Percentiles rank a stretch among this genome's conserved stretches.
Conservation (phyloP, 1,140 invertebrate genomes). For the Aradophagus sp. region DNA sequence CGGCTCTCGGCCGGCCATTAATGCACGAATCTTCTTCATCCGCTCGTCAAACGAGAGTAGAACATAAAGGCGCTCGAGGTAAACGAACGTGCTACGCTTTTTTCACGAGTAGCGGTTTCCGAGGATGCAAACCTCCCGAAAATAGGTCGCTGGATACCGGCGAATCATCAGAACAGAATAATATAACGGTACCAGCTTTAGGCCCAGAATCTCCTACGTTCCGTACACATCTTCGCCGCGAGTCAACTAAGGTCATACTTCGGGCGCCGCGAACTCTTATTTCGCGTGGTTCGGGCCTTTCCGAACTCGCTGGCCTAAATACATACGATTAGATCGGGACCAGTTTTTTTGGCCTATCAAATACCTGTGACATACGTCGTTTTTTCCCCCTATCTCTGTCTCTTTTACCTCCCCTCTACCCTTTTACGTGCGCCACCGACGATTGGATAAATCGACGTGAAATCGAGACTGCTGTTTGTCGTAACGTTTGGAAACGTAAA, state of each 20-base stretch:
- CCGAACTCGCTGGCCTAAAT: constrained; percentile 45
- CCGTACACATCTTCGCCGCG: constrained; percentile 34
- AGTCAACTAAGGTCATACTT: constrained; percentile 54
- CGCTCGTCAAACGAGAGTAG: constrained; percentile 31
- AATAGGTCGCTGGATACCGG: constrained; percentile 52
- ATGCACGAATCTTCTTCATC: constrained; percentile 25
- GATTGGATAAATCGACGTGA: constrained; percentile 30
- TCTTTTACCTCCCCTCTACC: no score
- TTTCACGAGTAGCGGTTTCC: constrained; percentile 51
- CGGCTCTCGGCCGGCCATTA: constrained; percentile 26
- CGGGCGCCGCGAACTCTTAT: constrained; percentile 47
- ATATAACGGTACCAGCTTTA: constrained; percentile 56
- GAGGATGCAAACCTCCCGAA: constrained; percentile 47
- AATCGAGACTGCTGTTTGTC: constrained; percentile 28
- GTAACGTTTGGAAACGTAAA: constrained; percentile 17
- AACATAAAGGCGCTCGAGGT: constrained; percentile 37
- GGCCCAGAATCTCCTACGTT: constrained; percentile 50
- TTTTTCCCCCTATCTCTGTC: constrained; percentile 3
- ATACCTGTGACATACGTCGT: constrained; percentile 31
- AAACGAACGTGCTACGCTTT: constrained; percentile 45
- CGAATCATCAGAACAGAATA: constrained; percentile 60
- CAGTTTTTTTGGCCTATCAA: constrained; percentile 49
- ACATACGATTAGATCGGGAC: constrained; percentile 51
- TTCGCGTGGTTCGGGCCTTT: constrained; percentile 31
- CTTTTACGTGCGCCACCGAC: constrained; percentile 20